A percentile compares a stretch with the other conserved stretches of the same genome.
Conservation (phyloP, 2,113 vertebrate genomes). For the Thermophis baileyi region DNA sequence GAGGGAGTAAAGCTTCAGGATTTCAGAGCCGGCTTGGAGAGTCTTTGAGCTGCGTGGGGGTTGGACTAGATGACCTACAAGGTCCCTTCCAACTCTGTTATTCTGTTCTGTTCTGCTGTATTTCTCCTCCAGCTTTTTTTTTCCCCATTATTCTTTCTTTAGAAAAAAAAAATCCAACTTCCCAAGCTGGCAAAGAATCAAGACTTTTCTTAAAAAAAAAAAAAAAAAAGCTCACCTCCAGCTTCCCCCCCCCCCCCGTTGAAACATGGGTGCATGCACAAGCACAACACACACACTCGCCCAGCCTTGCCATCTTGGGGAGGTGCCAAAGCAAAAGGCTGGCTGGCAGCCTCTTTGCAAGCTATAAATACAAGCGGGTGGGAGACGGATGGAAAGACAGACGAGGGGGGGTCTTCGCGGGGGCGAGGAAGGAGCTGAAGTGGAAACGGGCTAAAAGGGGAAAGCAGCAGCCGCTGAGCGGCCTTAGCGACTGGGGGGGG, state of each 20-base stretch:
- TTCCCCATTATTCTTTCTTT: neutral
- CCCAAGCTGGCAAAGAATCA: neutral
- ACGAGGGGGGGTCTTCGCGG: conserved; percentile 26
- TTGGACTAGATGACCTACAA: no score
- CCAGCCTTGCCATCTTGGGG: neutral
- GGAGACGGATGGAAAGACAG: conserved; percentile 36
- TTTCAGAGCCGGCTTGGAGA: neutral
- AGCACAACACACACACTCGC: neutral
- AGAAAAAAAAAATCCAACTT: neutral
- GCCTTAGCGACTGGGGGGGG: neutral
- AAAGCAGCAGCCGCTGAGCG: neutral
- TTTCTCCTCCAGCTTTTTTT: neutral
- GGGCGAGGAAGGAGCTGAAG: conserved; percentile 15
- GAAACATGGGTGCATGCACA: neutral
- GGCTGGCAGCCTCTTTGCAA: conserved; percentile 13
- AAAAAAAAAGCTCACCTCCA: no score
- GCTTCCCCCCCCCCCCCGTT: neutral
- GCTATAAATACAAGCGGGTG: conserved; percentile 31
- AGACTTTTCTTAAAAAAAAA: no score
- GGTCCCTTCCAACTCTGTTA: no score
- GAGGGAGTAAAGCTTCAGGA: neutral
- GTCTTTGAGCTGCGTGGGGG: no score
- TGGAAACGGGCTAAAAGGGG: conserved; percentile 15
- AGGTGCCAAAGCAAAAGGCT: neutral
- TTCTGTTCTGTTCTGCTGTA: no score